phyloP scores from a whole-genome alignment of 2,113 vertebrate species.

The Murina feae region DNA sequence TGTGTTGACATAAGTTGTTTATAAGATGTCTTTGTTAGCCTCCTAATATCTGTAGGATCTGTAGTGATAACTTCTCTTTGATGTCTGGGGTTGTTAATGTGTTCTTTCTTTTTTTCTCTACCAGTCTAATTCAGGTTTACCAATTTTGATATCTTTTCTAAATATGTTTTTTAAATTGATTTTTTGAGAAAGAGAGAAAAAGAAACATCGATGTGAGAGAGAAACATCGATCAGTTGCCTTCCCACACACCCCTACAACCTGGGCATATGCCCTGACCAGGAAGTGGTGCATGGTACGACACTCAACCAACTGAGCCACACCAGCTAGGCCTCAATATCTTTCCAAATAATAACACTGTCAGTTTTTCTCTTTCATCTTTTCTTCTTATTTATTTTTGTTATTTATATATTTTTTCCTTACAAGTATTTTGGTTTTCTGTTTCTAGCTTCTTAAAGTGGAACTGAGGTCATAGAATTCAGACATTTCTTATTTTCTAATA shows the following conservation, averaged over 20 bases:
- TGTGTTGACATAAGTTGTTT: not conserved
- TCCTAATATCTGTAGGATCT: conserved; percentile 15
- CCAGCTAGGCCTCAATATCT: not conserved
- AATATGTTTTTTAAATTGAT: no score
- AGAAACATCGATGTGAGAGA: no score
- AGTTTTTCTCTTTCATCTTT: not conserved
- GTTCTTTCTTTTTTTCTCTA: not conserved
- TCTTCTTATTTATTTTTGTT: not conserved
- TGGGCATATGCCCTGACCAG: no score
- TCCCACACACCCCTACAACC: no score
- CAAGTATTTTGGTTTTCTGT: not conserved
- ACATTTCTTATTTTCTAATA: not conserved
- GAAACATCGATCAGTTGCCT: no score
- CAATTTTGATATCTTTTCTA: not conserved
- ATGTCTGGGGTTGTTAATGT: not conserved
- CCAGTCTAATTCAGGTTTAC: not conserved
- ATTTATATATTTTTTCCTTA: not conserved
- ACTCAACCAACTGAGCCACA: no score
- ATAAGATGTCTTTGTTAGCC: not conserved
- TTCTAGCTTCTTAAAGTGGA: not conserved
- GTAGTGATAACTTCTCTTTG: not conserved
- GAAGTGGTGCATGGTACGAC: no score
- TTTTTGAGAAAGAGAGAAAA: no score
- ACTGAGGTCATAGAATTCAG: not conserved
- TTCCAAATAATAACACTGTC: not conserved